phyloP scores from a whole-genome alignment of 1,140 invertebrate genomes.

The Neuroterus valhalla region DNA sequence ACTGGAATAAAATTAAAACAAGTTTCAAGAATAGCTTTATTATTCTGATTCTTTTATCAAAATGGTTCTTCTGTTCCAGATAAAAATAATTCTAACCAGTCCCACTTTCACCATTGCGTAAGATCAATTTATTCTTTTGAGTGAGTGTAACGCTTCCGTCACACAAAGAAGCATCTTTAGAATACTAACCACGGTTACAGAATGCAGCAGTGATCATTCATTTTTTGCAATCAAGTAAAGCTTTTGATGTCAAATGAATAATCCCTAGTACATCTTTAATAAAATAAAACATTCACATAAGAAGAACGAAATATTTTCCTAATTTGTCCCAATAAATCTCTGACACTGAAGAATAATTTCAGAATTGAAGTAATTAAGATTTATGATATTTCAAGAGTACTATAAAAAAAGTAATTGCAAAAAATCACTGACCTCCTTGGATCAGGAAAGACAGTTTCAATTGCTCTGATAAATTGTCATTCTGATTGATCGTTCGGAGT shows the following conservation, averaged over 20 bases:
- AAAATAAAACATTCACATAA: not conserved
- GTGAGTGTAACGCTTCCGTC: conserved; percentile 71
- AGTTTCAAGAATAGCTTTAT: no score
- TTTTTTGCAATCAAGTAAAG: not conserved
- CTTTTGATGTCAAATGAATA: not conserved
- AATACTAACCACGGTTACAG: conserved; percentile 60
- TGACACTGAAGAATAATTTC: no score
- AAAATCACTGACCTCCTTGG: no score
- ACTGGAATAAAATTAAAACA: no score
- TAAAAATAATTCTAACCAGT: conserved; percentile 58
- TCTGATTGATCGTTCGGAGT: no score
- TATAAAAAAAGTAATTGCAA: no score
- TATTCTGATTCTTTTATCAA: no score
- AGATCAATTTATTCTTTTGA: conserved; percentile 53
- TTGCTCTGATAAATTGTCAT: no score
- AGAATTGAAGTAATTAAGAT: no score
- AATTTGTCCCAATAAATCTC: no score
- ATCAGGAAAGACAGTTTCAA: no score
- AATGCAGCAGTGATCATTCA: conserved; percentile 34
- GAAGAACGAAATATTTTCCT: not conserved
- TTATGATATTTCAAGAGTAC: no score
- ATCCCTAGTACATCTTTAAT: not conserved
- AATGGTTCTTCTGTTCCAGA: conserved; percentile 11
- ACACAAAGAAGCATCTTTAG: conserved; percentile 47
- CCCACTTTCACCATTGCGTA: conserved; percentile 70